phyloP scores from a whole-genome alignment of 2,113 vertebrate genomes.

The Epinephelus lanceolatus region DNA sequence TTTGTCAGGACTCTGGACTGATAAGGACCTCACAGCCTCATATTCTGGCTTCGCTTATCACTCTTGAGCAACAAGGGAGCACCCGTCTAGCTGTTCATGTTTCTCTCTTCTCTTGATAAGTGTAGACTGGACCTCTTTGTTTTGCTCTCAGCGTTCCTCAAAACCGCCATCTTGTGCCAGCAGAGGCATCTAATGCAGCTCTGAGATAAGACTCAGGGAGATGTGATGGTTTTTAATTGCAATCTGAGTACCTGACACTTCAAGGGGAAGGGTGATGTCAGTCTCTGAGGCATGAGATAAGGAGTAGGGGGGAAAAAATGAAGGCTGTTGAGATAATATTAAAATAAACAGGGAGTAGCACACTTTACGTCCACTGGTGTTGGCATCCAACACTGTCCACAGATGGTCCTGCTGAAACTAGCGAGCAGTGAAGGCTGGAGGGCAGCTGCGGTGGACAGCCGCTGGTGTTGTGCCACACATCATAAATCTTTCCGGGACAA shows the following conservation, averaged over 20 bases:
- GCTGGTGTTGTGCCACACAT: constrained; percentile 58
- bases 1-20: constrained; percentile 66
- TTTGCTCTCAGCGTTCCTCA: constrained; percentile 28
- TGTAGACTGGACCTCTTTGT: constrained; percentile 28
- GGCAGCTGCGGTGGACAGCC: constrained; percentile 36
- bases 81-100: constrained; percentile 47
- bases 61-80: constrained; percentile 71
- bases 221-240: constrained; percentile 68
- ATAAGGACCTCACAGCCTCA: constrained; percentile 71
- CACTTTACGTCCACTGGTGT: constrained; percentile 23
- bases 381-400: constrained; percentile 51
- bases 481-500: constrained; percentile 64
- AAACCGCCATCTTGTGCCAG: constrained; percentile 31
- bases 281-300: constrained; percentile 26
- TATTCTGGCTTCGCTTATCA: constrained; percentile 76
- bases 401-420: constrained; percentile 68
- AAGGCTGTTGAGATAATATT: constrained; percentile 22
- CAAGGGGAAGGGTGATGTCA: constrained; percentile 21
- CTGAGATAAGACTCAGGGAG: background rate
- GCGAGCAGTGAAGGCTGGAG: constrained; percentile 24
- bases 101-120: constrained; percentile 65
- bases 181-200: constrained; percentile 26
- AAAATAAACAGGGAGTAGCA: constrained; percentile 36
- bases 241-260: constrained; percentile 39
- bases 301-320: constrained; percentile 43